Conservation (phyloP, 2,113 vertebrate genomes). For the Rhinichthys klamathensis region DNA sequence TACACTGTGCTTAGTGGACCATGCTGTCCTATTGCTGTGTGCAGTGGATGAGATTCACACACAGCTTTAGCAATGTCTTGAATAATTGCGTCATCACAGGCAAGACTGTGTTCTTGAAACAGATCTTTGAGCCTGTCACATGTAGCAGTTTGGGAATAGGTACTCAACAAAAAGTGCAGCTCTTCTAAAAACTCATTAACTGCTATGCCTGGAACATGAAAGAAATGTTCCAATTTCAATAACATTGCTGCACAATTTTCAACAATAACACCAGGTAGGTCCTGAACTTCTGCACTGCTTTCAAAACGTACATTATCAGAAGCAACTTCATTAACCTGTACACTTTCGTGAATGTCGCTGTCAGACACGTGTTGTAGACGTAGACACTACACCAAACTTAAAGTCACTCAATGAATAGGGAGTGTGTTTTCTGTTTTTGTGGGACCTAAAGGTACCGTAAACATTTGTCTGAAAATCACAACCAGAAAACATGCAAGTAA, state of each 20-base stretch:
- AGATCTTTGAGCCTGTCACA: neutral
- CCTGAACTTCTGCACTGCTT: too few relatives aligned
- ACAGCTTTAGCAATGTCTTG: neutral
- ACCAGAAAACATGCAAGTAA: neutral
- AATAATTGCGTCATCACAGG: neutral
- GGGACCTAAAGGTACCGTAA: too few relatives aligned
- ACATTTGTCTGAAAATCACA: neutral
- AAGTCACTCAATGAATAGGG: too few relatives aligned
- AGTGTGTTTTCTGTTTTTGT: too few relatives aligned
- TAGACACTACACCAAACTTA: too few relatives aligned
- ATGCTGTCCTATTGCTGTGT: neutral
- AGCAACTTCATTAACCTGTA: too few relatives aligned
- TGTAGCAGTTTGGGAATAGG: neutral
- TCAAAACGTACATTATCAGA: too few relatives aligned
- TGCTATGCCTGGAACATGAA: neutral
- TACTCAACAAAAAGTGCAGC: neutral
- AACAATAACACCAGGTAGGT: too few relatives aligned
- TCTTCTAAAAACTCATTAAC: neutral
- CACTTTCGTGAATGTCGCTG: too few relatives aligned
- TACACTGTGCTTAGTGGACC: neutral
- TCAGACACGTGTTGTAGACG: too few relatives aligned
- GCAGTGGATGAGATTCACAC: neutral
- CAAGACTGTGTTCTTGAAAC: neutral
- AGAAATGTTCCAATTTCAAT: neutral
- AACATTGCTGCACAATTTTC: too few relatives aligned